Evolutionary conservation across 2,888 invertebrate species (phyloP), one percentile per base, ranked within the genome.

Genomic region (Philaethria dido): DNA sequence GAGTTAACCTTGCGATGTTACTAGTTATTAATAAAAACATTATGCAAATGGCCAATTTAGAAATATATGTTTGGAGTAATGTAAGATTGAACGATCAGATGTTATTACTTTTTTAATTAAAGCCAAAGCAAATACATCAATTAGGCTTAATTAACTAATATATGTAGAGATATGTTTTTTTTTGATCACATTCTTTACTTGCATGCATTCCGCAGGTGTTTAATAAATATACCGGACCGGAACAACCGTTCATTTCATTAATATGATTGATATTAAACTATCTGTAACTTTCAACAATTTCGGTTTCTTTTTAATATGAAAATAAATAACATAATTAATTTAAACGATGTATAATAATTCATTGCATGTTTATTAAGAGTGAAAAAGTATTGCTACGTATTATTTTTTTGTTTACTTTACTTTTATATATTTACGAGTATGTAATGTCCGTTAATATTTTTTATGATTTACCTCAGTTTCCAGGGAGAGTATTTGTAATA

Each of bases 1-100:
- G 86, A 86, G 87, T 79, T 81, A 85, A 88, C 89, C 88, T 88
- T 87, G 85, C 70, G 69, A 75, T 72, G 76, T 73, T 69, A 69
- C 72, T 73, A 62, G 63, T 67, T 65, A 71, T 13, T 39, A 25
- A 29, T 6, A 22, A 59, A 42, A 22, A 44, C 16, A 16, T n/a
- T 60, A 25, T 69, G 62, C 65, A 22, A 64, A 66, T 57, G 33
- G 1, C 11, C 22, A 59, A 16, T 50, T 22, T 2, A 25, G 48
- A 64, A 47, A 39, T 14, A 18, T 13, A 16, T 20, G 3, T 42
- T n/a, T 16, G 3, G 33, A 13, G 3, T 20, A 13, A 33, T 33
- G 33, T 33, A 33, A 33, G 4, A 57, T 39, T 22, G 14, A n/a
- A 16, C 9, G 29, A 42, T 39, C 42, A 16, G 8, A 22, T 3